phyloP scores from a whole-genome alignment of 2,797 vertebrate genomes.

The Onychomys torridus region DNA sequence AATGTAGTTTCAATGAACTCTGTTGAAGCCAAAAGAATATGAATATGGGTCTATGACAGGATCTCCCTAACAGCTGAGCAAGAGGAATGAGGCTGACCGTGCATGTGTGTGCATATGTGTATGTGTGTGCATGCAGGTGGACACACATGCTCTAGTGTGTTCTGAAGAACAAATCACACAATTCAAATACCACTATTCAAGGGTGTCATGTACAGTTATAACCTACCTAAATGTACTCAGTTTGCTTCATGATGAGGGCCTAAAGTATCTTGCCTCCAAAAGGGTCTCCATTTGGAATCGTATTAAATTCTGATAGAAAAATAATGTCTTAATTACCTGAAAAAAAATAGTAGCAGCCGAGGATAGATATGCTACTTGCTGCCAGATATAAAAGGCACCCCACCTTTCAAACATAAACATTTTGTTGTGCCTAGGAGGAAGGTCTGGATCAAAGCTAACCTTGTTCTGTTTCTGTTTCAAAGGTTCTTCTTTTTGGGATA shows the following conservation, averaged over 20 bases:
- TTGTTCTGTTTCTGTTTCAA: not conserved
- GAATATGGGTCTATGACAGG: not conserved
- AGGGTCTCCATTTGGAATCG: not conserved
- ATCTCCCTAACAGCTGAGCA: not conserved
- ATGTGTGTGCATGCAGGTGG: not conserved
- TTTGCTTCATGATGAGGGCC: not conserved
- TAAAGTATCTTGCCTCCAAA: not conserved
- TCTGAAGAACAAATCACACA: not conserved
- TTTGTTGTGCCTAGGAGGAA: not conserved
- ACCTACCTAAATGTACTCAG: not conserved
- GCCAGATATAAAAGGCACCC: constrained; percentile 22
- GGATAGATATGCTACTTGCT: constrained; percentile 15
- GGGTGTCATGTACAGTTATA: not conserved
- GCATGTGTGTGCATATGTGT: not conserved
- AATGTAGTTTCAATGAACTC: constrained; percentile 5
- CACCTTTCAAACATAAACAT: constrained; percentile 60
- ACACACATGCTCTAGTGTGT: not conserved
- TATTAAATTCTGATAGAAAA: constrained; percentile 48
- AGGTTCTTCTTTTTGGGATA: constrained; percentile 8
- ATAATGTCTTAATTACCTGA: constrained; percentile 13
- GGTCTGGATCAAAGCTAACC: not conserved
- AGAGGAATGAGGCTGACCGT: not conserved
- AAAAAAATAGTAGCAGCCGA: constrained; percentile 12
- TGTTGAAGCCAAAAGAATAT: not conserved
- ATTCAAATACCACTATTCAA: not conserved